Conservation (phyloP, 2,888 invertebrate genomes). For the Polydesmus complanatus region DNA sequence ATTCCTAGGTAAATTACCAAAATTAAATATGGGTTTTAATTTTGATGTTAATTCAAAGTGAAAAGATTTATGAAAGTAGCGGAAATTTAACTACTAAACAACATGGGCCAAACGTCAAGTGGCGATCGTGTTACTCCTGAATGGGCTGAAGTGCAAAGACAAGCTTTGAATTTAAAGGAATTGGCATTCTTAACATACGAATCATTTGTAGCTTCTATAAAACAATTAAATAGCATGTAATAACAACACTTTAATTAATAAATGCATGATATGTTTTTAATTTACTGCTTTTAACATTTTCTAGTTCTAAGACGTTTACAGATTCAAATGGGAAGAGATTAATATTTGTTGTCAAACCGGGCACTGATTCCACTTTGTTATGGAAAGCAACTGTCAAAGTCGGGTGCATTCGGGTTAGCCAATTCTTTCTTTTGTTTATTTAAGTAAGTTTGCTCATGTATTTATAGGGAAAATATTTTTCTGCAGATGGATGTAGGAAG, state of each 20-base stretch:
- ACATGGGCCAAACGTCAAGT: conserved; percentile 14
- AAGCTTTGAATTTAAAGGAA: conserved; percentile 24
- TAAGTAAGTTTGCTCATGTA: background rate
- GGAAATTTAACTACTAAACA: too few species aligned
- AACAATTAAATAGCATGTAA: conserved; percentile 48
- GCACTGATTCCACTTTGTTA: conserved; percentile 46
- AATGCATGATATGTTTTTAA: background rate
- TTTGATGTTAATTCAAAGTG: too few species aligned
- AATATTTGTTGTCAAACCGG: conserved; percentile 49
- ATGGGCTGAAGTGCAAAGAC: conserved; percentile 12
- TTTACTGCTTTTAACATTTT: too few species aligned
- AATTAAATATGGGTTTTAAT: too few species aligned
- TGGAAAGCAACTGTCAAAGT: conserved; percentile 57
- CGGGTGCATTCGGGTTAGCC: conserved; percentile 41
- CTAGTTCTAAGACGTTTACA: conserved; percentile 46
- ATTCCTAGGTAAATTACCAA: too few species aligned
- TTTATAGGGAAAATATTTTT: conserved; percentile 3
- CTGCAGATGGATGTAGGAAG: conserved; percentile 36
- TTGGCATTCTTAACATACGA: conserved; percentile 40
- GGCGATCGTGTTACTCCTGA: conserved; percentile 3
- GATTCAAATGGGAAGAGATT: conserved; percentile 48
- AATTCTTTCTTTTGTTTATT: background rate
- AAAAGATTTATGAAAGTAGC: too few species aligned
- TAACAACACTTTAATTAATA: conserved; percentile 24
- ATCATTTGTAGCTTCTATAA: conserved; percentile 43